These are phyloP conservation scores for Apodemia mormo DNA, from an alignment of 2,888 invertebrate genomes.

Conservation along the genomic window DNA sequence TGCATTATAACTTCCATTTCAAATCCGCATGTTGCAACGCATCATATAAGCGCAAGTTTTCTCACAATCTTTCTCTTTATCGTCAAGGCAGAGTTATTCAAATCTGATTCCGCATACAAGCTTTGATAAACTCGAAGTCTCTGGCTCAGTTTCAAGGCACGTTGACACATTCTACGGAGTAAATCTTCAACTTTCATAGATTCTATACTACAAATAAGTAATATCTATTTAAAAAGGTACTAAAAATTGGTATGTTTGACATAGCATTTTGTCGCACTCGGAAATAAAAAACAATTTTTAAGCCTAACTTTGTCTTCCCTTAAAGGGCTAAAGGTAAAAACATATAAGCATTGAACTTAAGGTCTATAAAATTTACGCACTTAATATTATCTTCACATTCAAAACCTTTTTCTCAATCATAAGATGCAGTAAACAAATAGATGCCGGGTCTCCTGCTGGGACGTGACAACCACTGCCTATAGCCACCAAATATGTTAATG, in stretches of 20 bases:
- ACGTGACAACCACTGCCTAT: too few relatives aligned
- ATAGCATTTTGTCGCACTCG: too few relatives aligned
- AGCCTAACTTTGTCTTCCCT: too few relatives aligned
- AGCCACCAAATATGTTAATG: too few relatives aligned
- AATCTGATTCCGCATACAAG: slow-evolving; percentile 15
- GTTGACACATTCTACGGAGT: not conserved
- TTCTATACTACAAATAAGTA: not conserved
- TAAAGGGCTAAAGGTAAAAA: too few relatives aligned
- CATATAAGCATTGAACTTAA: too few relatives aligned
- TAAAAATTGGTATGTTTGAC: not conserved
- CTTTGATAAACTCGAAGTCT: slow-evolving; percentile 8
- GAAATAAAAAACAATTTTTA: not conserved
- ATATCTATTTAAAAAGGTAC: not conserved
- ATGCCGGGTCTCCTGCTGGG: too few relatives aligned
- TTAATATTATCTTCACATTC: too few relatives aligned
- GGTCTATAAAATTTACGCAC: too few relatives aligned
- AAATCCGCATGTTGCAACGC: slow-evolving; percentile 2
- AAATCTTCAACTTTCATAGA: not conserved
- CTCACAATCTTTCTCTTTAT: slow-evolving; percentile 14
- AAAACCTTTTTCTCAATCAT: too few relatives aligned
- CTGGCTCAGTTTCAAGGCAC: slow-evolving; percentile 14
- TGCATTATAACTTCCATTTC: slow-evolving; percentile 12
- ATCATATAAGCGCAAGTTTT: slow-evolving; percentile 12
- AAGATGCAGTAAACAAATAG: too few relatives aligned
- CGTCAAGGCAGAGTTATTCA: slow-evolving; percentile 13